Conservation (phyloP, 2,113 vertebrate genomes). For the Columbina picui region DNA sequence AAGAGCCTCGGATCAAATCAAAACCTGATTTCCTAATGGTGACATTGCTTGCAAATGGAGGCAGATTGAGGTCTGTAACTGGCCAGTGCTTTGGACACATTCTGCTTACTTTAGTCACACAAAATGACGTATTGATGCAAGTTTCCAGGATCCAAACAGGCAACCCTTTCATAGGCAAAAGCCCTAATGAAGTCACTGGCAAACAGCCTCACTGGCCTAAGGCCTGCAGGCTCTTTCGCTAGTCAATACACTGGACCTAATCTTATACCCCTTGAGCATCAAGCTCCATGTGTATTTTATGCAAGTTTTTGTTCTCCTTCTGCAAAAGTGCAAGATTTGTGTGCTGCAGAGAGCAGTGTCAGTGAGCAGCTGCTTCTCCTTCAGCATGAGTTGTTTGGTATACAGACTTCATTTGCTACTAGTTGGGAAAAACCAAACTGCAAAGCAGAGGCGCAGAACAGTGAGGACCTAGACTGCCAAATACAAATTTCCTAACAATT, state of each 20-base stretch:
- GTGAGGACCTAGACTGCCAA: not conserved
- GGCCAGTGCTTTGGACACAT: not conserved
- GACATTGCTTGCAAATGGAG: conserved; percentile 8
- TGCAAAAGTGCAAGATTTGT: conserved; percentile 53
- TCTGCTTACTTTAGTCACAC: conserved; percentile 62
- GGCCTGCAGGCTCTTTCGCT: conserved; percentile 43
- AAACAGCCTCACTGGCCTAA: conserved; percentile 36
- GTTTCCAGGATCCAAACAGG: conserved; percentile 64
- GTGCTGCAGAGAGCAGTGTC: not conserved
- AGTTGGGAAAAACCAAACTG: not conserved
- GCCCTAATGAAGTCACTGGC: conserved; percentile 66
- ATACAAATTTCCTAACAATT: not conserved
- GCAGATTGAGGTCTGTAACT: not conserved
- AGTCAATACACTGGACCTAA: conserved; percentile 62
- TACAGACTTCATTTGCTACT: not conserved
- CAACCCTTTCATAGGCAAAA: conserved; percentile 60
- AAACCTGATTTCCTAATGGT: conserved; percentile 29
- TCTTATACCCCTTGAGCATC: conserved; percentile 55
- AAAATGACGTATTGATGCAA: conserved; percentile 63
- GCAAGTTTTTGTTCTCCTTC: conserved; percentile 42
- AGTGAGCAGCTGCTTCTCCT: conserved; percentile 60
- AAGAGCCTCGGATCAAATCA: not conserved
- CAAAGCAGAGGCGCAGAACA: not conserved
- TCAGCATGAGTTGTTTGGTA: not conserved
- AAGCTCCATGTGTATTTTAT: conserved; percentile 50